These are phyloP conservation scores for Egretta garzetta DNA, from an alignment of 2,113 vertebrate genomes.

Conservation along the genomic window DNA sequence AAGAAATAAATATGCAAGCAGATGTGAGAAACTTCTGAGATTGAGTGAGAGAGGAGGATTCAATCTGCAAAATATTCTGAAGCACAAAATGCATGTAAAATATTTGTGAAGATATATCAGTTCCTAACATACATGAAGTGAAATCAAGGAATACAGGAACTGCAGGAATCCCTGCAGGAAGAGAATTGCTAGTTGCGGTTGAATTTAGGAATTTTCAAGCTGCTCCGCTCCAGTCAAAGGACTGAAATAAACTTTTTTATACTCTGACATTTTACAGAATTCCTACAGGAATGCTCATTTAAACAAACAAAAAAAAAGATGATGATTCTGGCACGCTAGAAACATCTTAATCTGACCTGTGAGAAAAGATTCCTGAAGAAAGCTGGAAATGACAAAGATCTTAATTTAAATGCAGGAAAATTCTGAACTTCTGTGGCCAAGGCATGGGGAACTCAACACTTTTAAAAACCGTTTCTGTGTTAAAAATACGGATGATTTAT, in stretches of 20 bases:
- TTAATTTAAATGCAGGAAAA: slow-evolving; percentile 36
- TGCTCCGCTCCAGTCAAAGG: background rate
- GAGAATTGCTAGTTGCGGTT: background rate
- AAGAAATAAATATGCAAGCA: background rate
- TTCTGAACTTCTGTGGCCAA: slow-evolving; percentile 26
- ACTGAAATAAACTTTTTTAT: background rate
- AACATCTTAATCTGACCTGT: slow-evolving; percentile 33
- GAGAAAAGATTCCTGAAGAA: slow-evolving; percentile 35
- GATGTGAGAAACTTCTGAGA: background rate
- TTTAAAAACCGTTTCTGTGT: background rate
- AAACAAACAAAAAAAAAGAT: slow-evolving; percentile 17
- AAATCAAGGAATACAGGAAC: background rate
- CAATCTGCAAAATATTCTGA: background rate
- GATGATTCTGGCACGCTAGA: slow-evolving; percentile 1
- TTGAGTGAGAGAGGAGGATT: background rate
- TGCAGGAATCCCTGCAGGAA: background rate
- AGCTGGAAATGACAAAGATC: slow-evolving; percentile 13
- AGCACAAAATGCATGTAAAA: background rate
- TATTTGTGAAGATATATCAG: background rate
- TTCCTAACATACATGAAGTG: background rate
- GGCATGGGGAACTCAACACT: slow-evolving; percentile 40
- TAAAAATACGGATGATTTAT: slow-evolving; percentile 40
- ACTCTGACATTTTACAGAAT: background rate
- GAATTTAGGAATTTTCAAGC: background rate
- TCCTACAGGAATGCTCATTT: slow-evolving; percentile 28